Evolutionary conservation across 2,113 vertebrate genomes (phyloP).

Genomic region (Rhea americana): DNA sequence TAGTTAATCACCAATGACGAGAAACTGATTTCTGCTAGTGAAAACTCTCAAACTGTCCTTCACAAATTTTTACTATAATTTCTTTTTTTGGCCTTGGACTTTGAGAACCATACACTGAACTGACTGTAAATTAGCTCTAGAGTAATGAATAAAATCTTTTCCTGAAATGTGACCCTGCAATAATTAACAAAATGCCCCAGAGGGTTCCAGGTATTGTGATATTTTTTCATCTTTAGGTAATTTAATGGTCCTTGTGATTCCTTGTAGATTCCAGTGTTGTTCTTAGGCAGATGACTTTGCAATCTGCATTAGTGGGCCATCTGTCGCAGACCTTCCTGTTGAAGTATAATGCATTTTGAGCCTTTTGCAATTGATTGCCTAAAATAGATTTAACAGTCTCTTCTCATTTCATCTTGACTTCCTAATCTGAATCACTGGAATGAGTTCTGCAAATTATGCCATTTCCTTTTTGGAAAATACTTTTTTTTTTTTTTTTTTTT

Average conservation of each 20-base stretch:
- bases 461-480: background rate
- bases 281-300: constrained; percentile 8
- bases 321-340: constrained; percentile 38
- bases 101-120: background rate
- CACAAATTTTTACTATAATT: background rate
- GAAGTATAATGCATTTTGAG: constrained; percentile 18
- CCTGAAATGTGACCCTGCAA: constrained; percentile 19
- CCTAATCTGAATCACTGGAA: background rate
- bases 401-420: background rate
- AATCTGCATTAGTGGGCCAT: constrained; percentile 7
- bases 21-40: background rate
- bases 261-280: background rate
- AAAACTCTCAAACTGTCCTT: background rate
- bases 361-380: background rate
- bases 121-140: constrained; percentile 19
- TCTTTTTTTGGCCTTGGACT: constrained; percentile 24
- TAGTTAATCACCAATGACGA: background rate
- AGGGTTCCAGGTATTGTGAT: constrained; percentile 4
- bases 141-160: constrained; percentile 32
- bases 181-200: constrained; percentile 40
- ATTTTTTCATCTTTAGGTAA: constrained; percentile 8
- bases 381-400: background rate
- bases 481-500: background rate
- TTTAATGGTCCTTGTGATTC: constrained; percentile 10
- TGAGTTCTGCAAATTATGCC: background rate